These are phyloP conservation scores for Eurytemora carolleeae DNA, from an alignment of 1,140 invertebrate genomes.

Conservation along the genomic window DNA sequence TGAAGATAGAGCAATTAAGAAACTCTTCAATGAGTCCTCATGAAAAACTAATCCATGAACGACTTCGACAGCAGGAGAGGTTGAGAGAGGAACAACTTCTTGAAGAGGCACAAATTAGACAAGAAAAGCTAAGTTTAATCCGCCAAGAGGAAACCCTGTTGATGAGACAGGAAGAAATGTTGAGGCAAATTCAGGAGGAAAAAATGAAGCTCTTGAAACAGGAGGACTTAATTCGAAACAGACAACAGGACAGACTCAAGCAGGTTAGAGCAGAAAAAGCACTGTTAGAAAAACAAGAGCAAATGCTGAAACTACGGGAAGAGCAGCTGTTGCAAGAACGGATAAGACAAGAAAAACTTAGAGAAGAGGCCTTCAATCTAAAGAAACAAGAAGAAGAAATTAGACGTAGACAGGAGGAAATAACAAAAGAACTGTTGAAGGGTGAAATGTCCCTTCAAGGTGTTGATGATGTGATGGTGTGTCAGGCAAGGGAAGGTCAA, in stretches of 20 bases:
- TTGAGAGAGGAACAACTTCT: background rate
- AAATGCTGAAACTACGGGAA: conserved; percentile 12
- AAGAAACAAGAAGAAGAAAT: conserved; percentile 13
- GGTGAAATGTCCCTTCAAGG: background rate
- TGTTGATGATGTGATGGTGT: background rate
- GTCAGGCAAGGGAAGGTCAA: conserved; percentile 7
- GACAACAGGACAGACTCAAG: conserved; percentile 7
- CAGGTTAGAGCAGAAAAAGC: conserved; percentile 10
- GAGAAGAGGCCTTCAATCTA: background rate
- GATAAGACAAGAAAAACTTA: conserved; percentile 3
- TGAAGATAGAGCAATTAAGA: background rate
- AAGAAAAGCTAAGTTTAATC: conserved; percentile 13
- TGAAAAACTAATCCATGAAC: conserved; percentile 7
- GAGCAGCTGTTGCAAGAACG: conserved; percentile 6
- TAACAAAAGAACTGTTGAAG: conserved; percentile 11
- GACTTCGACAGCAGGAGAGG: conserved; percentile 8
- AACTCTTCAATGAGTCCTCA: background rate
- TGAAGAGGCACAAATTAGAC: conserved; percentile 11
- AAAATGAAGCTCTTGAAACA: conserved; percentile 9
- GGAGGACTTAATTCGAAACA: conserved; percentile 9
- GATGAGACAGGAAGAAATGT: conserved; percentile 12
- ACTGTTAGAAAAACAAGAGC: conserved; percentile 14
- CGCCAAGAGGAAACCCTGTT: conserved; percentile 13
- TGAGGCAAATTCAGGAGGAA: conserved; percentile 10
- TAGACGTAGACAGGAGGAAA: conserved; percentile 10